phyloP scores from a whole-genome alignment of 2,888 invertebrate genomes.

The Drosophila robusta region DNA sequence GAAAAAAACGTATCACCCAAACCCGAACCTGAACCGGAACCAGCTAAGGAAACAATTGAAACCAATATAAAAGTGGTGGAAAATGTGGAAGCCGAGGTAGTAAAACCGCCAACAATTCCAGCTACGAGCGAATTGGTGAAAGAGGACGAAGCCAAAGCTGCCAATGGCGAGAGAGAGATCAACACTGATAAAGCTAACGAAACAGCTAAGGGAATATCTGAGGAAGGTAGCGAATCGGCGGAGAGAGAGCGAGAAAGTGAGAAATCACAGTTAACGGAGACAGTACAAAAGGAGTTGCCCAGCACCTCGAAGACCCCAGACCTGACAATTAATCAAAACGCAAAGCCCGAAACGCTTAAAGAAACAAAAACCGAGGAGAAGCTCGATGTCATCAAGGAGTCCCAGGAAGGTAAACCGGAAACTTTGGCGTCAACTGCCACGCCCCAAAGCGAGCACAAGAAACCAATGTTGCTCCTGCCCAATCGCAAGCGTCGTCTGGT shows the following conservation, averaged over 20 bases:
- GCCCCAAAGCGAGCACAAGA: constrained; percentile 9
- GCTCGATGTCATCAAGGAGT: neutral
- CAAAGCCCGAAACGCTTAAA: neutral
- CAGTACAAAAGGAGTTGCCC: constrained; percentile 29
- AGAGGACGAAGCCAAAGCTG: neutral
- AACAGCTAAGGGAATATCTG: neutral
- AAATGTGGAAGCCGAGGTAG: neutral
- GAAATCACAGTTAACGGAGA: neutral
- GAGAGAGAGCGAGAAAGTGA: neutral
- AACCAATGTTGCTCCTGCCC: constrained; percentile 14
- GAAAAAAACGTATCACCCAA: neutral
- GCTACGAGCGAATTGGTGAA: constrained; percentile 1
- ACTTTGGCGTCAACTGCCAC: neutral
- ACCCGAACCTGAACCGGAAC: neutral
- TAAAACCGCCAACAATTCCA: neutral
- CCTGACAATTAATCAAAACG: constrained; percentile 6
- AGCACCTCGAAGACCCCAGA: constrained; percentile 36
- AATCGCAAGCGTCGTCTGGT: constrained; percentile 82
- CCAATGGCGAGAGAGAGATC: neutral
- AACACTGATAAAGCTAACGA: neutral
- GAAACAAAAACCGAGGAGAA: constrained; percentile 1
- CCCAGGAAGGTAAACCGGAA: constrained; percentile 3
- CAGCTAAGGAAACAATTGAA: neutral
- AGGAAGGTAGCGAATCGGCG: neutral
- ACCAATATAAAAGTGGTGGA: neutral